Evolutionary conservation across 2,888 invertebrate species (phyloP).

Genomic region (Schrankia costaestrigalis): DNA sequence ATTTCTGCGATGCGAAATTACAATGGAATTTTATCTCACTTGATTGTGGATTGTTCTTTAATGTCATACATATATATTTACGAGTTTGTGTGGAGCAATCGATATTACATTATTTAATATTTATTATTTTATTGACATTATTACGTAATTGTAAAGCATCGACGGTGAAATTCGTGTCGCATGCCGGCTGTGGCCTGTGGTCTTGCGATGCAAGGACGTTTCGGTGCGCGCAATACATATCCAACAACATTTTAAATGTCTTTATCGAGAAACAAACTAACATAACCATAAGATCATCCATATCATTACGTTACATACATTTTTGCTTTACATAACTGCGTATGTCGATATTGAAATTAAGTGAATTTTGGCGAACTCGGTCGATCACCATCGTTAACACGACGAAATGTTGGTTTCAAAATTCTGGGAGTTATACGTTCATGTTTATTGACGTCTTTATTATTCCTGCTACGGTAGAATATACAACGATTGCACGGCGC

Average conservation of each 20-base stretch:
- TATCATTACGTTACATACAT: slow-evolving; percentile 41
- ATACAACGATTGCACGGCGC: slow-evolving; percentile 27
- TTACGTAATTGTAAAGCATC: slow-evolving; percentile 42
- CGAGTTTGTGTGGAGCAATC: slow-evolving; percentile 44
- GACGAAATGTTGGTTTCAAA: slow-evolving; percentile 46
- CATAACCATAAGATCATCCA: slow-evolving; percentile 49
- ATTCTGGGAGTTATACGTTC: slow-evolving; percentile 40
- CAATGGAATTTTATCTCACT: slow-evolving; percentile 54
- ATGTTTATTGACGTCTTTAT: slow-evolving; percentile 39
- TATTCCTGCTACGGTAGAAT: slow-evolving; percentile 23
- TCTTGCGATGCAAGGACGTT: slow-evolving; percentile 3
- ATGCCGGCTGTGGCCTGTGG: slow-evolving; percentile 5
- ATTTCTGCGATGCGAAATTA: slow-evolving; percentile 44
- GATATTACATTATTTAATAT: slow-evolving; percentile 41
- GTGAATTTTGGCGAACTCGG: slow-evolving; percentile 51
- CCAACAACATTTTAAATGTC: slow-evolving; percentile 41
- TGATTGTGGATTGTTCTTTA: slow-evolving; percentile 44
- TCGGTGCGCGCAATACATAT: slow-evolving; percentile 13
- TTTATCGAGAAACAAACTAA: slow-evolving; percentile 51
- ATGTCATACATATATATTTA: slow-evolving; percentile 45
- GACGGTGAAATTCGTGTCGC: slow-evolving; percentile 41
- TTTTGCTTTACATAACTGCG: slow-evolving; percentile 51
- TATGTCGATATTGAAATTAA: slow-evolving; percentile 47
- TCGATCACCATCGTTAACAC: slow-evolving; percentile 43
- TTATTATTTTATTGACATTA: slow-evolving; percentile 51